Conservation (phyloP, 1,140 invertebrate genomes). For the Drosophila pectinifera region DNA sequence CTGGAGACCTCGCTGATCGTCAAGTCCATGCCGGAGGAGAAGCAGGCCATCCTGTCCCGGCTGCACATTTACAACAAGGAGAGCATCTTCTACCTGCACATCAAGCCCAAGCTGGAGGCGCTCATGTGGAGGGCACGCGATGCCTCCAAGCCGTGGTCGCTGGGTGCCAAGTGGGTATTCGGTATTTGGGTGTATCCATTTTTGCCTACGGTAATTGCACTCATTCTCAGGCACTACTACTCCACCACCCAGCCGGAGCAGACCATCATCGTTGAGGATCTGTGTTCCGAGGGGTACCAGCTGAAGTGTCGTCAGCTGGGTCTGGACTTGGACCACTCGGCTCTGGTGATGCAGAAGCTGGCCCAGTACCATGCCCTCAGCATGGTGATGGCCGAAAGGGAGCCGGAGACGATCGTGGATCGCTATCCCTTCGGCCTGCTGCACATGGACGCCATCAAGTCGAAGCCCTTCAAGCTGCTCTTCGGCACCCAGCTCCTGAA, state of each 20-base stretch:
- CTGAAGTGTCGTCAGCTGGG: constrained; percentile 77
- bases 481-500: constrained; percentile 71
- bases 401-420: constrained; percentile 65
- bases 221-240: constrained; percentile 84
- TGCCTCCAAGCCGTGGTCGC: constrained; percentile 23
- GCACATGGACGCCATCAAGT: constrained; percentile 77
- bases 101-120: constrained; percentile 74
- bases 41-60: constrained; percentile 67
- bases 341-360: constrained; percentile 68
- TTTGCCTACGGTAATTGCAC: not conserved
- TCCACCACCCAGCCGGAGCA: constrained; percentile 73
- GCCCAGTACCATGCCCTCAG: constrained; percentile 79
- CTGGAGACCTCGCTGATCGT: constrained; percentile 66
- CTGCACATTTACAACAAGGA: constrained; percentile 80
- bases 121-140: constrained; percentile 59
- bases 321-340: constrained; percentile 59
- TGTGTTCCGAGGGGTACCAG: constrained; percentile 65
- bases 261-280: constrained; percentile 78
- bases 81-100: constrained; percentile 71
- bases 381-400: constrained; percentile 68
- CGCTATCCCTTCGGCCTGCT: constrained; percentile 75
- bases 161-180: constrained; percentile 64
- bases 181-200: not conserved
- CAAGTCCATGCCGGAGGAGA: constrained; percentile 77
- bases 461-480: constrained; percentile 71